Evolutionary conservation across 2,888 invertebrate genomes (phyloP), one percentile per base, ranked within the genome.

Genomic region (Drosophila maculinotata): DNA sequence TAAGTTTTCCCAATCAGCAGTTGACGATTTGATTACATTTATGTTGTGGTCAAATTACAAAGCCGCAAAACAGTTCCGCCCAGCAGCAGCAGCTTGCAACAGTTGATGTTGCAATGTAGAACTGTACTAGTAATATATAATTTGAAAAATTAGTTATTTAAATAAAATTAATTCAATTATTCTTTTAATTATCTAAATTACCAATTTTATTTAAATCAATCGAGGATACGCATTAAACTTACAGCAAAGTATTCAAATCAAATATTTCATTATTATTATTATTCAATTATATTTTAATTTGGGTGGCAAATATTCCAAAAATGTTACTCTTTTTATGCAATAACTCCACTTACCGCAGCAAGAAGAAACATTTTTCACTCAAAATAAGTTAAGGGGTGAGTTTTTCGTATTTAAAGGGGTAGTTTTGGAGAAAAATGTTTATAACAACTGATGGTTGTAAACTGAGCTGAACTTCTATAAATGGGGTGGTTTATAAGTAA

Each of bases 1-100:
- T 57, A 59, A 68, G 62, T 56, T 73, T 66, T 69, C 48, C 64
- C 71, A 65, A 79, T 71, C 68, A 76, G 57, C 79, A 66, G 64
- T 41, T 57, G 35, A 23, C 30, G 17, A 49, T 54, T 30, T 23
- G 15, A 47, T 53, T 52, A 52, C 51, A 38, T 36, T 41, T 42
- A 38, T 44, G 7, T 51, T 63, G 64, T 30, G 75, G 79, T 78
- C 45, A 9, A 51, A 39, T 57, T 57, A 44, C 31, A 35, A 36
- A 47, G 49, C 78, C 74, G 12, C 74, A 57, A 39, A 58, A 30
- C 52, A 56, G 35, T n/a, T 14, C 3, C 10, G 25, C 10, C 9
- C 12, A 26, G n/a, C 26, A 6, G n/a, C 26, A 6, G 20, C 20
- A 36, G 12, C 41, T 41, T 28, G 42, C 60, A 38, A 53, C 45